Base-by-base conservation (phyloP, 2,888 invertebrate genomes). In the Drosophila quinaria region DNA sequence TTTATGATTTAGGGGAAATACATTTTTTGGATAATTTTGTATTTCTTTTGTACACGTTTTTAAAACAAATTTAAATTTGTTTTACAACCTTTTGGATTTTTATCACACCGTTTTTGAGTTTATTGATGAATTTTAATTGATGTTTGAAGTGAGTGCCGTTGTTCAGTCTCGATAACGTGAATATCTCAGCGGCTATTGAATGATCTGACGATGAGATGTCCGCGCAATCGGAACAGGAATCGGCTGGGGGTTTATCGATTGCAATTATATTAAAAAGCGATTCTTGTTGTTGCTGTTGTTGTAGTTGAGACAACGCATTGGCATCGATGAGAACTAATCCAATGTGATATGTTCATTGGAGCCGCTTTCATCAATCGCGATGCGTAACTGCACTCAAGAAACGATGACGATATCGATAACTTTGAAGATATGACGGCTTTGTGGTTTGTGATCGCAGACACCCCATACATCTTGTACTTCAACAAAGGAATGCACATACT, bases 291-390 rank as follows among this genome's bases (percentile, higher is more conserved):
- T 25, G 25, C 10, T 25, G 25, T 5, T 25, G 52, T 51, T 55
- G 70, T 50, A 66, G 49, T 10, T 51, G 5, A 44, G 47, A 62
- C 47, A 64, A 37, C 58, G 50, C 81, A 66, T 66, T 68, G 72
- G 10, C 70, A 75, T 73, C 56, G 67, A 69, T 73, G 76, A 78
- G 69, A 65, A 74, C 80, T 78, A 80, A 81, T 76, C 81, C 76
- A 81, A 81, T 80, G 75, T n/a, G 17, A 15, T 29, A 35, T 1
- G 4, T 39, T 49, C 63, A 81, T 70, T 81, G 64, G 78, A 80
- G 60, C 31, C 50, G 82, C 54, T 61, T 58, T 69, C 80, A 80
- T 70, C 68, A 80, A 80, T 70, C 61, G 29, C 81, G 68, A 65
- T 55, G 55, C 65, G 51, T 22, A 1, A 46, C 31, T 63, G 61